These are phyloP conservation scores for Agrotis clavis DNA, from an alignment of 2,888 invertebrate genomes.

Conservation along the genomic window DNA sequence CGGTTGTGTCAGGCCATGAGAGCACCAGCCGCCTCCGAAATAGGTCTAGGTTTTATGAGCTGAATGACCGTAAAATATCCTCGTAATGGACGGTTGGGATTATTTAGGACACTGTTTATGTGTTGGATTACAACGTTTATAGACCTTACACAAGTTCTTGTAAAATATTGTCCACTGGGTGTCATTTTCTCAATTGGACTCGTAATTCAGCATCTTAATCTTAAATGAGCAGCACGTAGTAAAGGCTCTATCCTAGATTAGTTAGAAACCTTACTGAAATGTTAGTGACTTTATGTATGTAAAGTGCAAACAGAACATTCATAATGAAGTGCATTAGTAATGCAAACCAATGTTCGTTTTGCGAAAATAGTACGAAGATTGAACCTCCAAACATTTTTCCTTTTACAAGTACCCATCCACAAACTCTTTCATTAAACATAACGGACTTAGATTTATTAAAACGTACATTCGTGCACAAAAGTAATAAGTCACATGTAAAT, in stretches of 20 bases:
- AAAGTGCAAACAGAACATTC: too few species aligned
- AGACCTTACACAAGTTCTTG: constrained; percentile 39
- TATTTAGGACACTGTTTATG: constrained; percentile 56
- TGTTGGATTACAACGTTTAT: constrained; percentile 54
- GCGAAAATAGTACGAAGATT: neutral
- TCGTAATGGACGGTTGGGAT: constrained; percentile 33
- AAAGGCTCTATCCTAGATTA: neutral
- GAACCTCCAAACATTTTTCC: neutral
- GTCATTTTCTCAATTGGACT: constrained; percentile 47
- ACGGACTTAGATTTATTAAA: constrained; percentile 21
- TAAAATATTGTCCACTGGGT: constrained; percentile 44
- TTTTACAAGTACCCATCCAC: neutral
- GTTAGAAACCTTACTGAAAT: neutral
- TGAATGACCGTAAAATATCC: constrained; percentile 46
- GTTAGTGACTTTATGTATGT: too few species aligned
- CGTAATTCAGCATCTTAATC: constrained; percentile 9
- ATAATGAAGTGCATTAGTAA: too few species aligned
- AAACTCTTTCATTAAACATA: constrained; percentile 2
- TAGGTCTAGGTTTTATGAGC: constrained; percentile 56
- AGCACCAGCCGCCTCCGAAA: constrained; percentile 33
- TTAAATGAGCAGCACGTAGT: constrained; percentile 3
- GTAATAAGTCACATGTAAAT: constrained; percentile 53
- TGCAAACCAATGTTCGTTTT: too few species aligned
- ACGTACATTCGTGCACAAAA: constrained; percentile 26
- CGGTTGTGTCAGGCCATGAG: constrained; percentile 52